Base-by-base conservation (phyloP, 2,888 invertebrate species). In the Drosophila eohydei region DNA sequence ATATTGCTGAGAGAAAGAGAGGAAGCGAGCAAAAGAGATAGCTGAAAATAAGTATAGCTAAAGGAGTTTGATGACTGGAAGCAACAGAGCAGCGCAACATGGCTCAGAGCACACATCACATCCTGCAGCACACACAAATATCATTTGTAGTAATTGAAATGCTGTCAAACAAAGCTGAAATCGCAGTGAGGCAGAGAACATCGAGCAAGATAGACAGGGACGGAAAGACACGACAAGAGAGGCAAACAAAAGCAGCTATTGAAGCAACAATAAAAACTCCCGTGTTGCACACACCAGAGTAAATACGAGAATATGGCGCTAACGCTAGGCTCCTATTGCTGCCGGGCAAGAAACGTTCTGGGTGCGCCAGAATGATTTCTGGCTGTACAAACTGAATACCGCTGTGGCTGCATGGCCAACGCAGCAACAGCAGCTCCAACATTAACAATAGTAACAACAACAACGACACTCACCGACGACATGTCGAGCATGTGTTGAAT, bases 101-200 rank as follows among this genome's bases (percentile, higher is more conserved):
- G 16, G 36, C 57, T 16, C 46, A 48, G 21, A 51, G 51, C 36
- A 74, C 55, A 74, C 63, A 72, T 50, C 54, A 38, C 59, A 73
- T 54, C 54, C 66, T 56, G 43, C 40, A 68, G 36, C 34, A 57
- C 57, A 73, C 56, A 66, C 60, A 64, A 74, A 86, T 79, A 77
- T 83, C 81, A 90, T 90, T 86, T 90, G 81, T 76, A 86, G 88
- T 86, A 86, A 86, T 90, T 86, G 90, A 86, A 90, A 90, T 74
- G 79, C 75, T 72, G 68, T 74, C 78, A 75, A 88, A 75, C 86
- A 88, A 88, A 75, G 70, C 72, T 76, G 66, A 65, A 80, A 67
- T 84, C 65, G 54, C 67, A 40, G 40, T n/a, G 26, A 26, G 36
- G 4, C 7, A 3, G 26, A 26, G 51, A 34, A 7, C 8, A 50